phyloP scores from a whole-genome alignment of 2,113 vertebrate genomes.

The Misgurnus anguillicaudatus region DNA sequence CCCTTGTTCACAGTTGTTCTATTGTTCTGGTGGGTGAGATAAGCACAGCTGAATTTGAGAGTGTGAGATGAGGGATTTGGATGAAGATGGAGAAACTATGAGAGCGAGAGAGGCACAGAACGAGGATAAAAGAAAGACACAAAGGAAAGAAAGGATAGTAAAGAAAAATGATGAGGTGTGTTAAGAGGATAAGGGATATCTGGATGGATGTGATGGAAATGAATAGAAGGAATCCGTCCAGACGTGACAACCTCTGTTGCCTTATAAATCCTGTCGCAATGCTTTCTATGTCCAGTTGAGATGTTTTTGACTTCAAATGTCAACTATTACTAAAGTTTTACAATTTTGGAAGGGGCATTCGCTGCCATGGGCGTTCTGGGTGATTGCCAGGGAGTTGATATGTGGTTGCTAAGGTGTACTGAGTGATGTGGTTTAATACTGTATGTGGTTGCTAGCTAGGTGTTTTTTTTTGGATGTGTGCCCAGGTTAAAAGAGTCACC shows the following conservation, averaged over 20 bases:
- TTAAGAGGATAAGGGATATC: slow-evolving; percentile 43
- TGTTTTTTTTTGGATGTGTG: too few relatives aligned
- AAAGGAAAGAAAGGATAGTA: slow-evolving; percentile 4
- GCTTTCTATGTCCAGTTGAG: background rate
- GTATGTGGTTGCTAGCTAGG: too few relatives aligned
- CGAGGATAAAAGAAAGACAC: slow-evolving; percentile 32
- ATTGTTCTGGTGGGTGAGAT: slow-evolving; percentile 59
- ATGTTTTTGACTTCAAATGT: background rate
- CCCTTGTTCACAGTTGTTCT: slow-evolving; percentile 39
- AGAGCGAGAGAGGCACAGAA: slow-evolving; percentile 7
- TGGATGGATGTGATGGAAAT: slow-evolving; percentile 45
- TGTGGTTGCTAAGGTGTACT: too few relatives aligned
- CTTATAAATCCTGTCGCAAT: slow-evolving; percentile 2
- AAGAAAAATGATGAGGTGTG: background rate
- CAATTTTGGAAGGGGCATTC: background rate
- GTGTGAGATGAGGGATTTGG: slow-evolving; percentile 5
- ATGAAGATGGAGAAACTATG: background rate
- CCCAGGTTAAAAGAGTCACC: background rate
- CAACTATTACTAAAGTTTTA: background rate
- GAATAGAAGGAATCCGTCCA: slow-evolving; percentile 36
- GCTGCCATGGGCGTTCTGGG: too few relatives aligned
- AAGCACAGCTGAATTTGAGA: slow-evolving; percentile 34
- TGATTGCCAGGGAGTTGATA: too few relatives aligned
- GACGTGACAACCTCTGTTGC: background rate
- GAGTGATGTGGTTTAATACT: too few relatives aligned